Evolutionary conservation across 2,797 vertebrate species (phyloP), one percentile per base, ranked within the genome.

Genomic region (Pipistrellus kuhlii): DNA sequence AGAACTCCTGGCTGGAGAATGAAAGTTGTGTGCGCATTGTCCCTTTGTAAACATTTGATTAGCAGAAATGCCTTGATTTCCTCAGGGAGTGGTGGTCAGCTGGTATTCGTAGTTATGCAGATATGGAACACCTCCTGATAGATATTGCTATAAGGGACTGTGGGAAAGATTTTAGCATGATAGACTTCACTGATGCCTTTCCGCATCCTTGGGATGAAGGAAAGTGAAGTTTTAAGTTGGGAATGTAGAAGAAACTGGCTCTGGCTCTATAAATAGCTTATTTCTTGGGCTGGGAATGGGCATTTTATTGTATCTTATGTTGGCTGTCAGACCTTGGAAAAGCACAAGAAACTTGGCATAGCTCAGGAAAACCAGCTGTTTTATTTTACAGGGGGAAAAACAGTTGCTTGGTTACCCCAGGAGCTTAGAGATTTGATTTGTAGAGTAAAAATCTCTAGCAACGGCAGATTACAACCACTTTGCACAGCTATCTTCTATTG

Each of bases 361-460:
- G 83, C 25, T 83, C 38, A 46, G 86, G 72, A 84, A 62, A 72
- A 17, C 55, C 44, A 90, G 81, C 71, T 93, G 62, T 90, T 90
- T 91, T 85, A 96, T 87, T 96, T 96, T 66, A 83, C 15, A 44
- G 87, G 27, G 8, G 5, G 21, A 17, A 73, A 53, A 66, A 95
- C 68, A 83, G 85, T 90, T 94, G 94, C 82, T 88, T 96, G 89
- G 88, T 93, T 95, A 92, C 71, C 76, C 13, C 11, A 51, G 78
- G 64, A 72, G 6, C 59, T 93, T 92, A 89, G 53, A 41, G 87
- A 87, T 93, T 71, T 55, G 44, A 76, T 72, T 92, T 95, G 69
- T 71, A 90, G 90, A 89, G 41, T 86, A 95, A 86, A 95, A 96
- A n/a, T 90, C 46, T 91, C 75, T 46, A 86, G 90, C 88, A 75